phyloP scores from a whole-genome alignment of 2,113 vertebrate species.

The Bubo bubo region DNA sequence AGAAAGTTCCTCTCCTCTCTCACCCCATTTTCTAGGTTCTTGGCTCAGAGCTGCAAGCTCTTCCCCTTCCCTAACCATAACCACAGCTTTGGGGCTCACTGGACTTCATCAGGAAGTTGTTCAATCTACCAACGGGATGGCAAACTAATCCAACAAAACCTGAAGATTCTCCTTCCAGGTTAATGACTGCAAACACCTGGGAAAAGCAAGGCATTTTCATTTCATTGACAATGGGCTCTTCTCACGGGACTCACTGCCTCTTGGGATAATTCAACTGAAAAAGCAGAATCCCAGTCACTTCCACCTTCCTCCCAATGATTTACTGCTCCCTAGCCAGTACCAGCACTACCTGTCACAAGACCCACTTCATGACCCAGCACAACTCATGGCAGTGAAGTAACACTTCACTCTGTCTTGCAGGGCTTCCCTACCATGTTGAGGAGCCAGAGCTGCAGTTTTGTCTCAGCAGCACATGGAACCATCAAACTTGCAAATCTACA shows the following conservation, averaged over 20 bases:
- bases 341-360: neutral
- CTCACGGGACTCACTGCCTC: neutral
- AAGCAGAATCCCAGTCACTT: neutral
- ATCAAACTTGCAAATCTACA: neutral
- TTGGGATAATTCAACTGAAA: neutral
- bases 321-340: neutral
- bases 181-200: neutral
- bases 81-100: neutral
- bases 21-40: neutral
- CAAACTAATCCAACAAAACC: neutral
- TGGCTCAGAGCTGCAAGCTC: neutral
- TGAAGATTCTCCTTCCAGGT: neutral
- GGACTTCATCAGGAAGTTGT: neutral
- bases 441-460: neutral
- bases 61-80: neutral
- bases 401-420: neutral
- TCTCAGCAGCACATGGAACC: neutral
- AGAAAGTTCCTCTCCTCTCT: neutral
- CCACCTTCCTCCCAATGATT: neutral
- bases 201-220: neutral
- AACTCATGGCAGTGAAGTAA: neutral
- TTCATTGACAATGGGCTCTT: rapidly evolving
- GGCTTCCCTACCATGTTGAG: rapidly evolving
- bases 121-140: neutral
- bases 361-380: rapidly evolving